Evolutionary conservation across 92 coral and sea anemone genomes (phyloP).

Genomic region (Montipora capitata): DNA sequence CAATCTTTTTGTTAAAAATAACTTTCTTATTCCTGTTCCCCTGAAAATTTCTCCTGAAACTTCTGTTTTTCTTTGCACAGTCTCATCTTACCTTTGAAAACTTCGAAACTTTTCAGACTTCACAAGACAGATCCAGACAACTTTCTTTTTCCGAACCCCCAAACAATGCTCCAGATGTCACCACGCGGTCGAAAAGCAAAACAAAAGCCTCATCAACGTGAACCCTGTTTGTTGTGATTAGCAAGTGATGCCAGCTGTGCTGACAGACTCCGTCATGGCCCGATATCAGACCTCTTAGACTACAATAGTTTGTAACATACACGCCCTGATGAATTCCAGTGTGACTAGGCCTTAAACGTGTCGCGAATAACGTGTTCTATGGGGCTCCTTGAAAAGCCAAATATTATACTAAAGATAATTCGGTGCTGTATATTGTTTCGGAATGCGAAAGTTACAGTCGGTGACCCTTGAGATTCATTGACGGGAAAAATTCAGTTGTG

Average conservation of each 20-base stretch:
- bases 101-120: conserved; percentile 3
- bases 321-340: not conserved
- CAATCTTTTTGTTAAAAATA: not conserved
- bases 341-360: not conserved
- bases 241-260: not conserved
- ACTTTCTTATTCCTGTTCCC: too few relatives aligned
- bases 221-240: conserved; percentile 47
- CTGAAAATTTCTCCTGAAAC: not conserved
- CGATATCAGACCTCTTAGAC: not conserved
- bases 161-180: conserved; percentile 31
- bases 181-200: conserved; percentile 23
- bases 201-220: conserved; percentile 27
- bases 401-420: not conserved
- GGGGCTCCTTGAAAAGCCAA: not conserved
- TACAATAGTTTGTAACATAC: not conserved
- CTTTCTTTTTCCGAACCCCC: not conserved
- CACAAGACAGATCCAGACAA: conserved; percentile 22
- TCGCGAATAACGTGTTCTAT: not conserved
- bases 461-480: conserved; percentile 9
- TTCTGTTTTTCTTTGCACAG: not conserved
- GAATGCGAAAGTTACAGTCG: not conserved
- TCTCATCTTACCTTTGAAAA: conserved; percentile 26
- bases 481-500: not conserved
- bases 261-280: not conserved
- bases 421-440: not conserved